Evolutionary conservation across 2,888 invertebrate species (phyloP), one percentile per base, ranked within the genome.

Genomic region (Ormia ochracea): DNA sequence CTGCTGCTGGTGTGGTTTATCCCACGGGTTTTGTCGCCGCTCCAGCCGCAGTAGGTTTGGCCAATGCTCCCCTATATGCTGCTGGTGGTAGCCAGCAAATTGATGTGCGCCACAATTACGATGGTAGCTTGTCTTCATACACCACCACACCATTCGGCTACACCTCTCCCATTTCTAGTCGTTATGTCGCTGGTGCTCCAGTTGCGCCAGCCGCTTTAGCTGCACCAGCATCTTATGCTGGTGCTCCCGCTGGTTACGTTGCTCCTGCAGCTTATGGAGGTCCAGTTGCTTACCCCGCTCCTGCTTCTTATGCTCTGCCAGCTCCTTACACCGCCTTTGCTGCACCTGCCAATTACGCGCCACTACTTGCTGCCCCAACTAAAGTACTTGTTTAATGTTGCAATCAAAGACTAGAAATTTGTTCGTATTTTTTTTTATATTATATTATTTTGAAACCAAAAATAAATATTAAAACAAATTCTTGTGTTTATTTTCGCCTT

Each of bases 31-130:
- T 76, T 2, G 75, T 54, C 17, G 81, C 82, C 43, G 82, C 80
- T 31, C 82, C 84, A 1, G 84, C 86, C n/a, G 83, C 89, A 81
- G 38, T 85, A 52, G 88, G 91, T 77, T 91, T 90, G 69, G 90
- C 91, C 78, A 90, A 91, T 69, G 91, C 91, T 74, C 91, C 89
- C 7, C 72, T 89, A 14, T 88, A 85, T 54, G 86, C 89, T 31
- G 84, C 87, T 9, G 86, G 86, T 9, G 86, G 88, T 63, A 87
- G 87, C 78, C 87, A 85, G 59, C 89, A 88, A 82, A 82, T 88
- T 56, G 88, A 88, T 82, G 83, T 88, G 1, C 87, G 88, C 69
- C 84, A 87, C 78, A 88, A 86, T 73, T 89, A 84, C 41, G 88
- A 87, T 74, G 87, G 87, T 56, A 85, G 84, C 14, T 84, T 84